phyloP scores from a whole-genome alignment of 2,113 vertebrate genomes.

The Anoura caudifer region DNA sequence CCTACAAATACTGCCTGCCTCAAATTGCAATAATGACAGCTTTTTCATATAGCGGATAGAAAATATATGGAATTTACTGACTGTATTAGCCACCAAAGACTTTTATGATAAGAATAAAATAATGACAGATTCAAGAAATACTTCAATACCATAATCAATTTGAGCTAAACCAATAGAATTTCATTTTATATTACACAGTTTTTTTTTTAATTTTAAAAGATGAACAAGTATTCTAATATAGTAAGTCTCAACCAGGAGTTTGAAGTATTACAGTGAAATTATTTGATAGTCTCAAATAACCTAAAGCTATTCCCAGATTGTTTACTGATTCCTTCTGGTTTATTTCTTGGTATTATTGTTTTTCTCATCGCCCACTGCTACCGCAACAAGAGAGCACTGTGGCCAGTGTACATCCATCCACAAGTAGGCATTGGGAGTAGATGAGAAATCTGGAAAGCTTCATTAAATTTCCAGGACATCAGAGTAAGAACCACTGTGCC shows the following conservation, averaged over 20 bases:
- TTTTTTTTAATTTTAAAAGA: neutral
- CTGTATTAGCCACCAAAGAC: neutral
- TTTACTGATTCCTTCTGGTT: slow-evolving; percentile 9
- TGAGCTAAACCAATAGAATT: neutral
- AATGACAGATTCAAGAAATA: neutral
- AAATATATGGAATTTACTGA: neutral
- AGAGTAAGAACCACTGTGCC: neutral
- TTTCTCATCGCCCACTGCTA: neutral
- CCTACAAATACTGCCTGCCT: neutral
- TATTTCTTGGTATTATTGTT: slow-evolving; percentile 22
- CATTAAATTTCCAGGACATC: neutral
- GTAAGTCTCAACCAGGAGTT: neutral
- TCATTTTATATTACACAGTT: neutral
- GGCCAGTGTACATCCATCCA: neutral
- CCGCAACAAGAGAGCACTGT: neutral
- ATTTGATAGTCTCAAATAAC: neutral
- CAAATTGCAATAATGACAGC: neutral
- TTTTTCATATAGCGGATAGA: neutral
- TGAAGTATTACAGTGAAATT: slow-evolving; percentile 22
- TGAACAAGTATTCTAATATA: slow-evolving; percentile 2
- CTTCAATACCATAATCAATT: neutral
- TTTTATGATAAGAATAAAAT: neutral
- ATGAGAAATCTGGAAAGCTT: neutral
- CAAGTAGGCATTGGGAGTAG: neutral
- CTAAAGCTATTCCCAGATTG: slow-evolving; percentile 1